Base-by-base conservation (phyloP, 2,888 invertebrate genomes). In the Enchytraeus crypticus region DNA sequence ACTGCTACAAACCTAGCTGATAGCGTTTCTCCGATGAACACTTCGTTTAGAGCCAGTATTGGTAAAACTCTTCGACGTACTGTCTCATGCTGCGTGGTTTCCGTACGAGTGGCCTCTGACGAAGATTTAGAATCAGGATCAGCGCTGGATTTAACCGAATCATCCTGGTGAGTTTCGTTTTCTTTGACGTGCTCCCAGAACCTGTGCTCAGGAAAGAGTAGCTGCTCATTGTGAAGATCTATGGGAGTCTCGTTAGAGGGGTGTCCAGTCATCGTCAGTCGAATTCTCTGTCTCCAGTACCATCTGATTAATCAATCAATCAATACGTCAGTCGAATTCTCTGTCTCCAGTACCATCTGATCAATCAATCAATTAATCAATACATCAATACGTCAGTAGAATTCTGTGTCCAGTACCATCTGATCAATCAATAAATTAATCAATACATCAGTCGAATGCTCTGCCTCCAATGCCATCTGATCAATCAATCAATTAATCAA, bases 31-130 rank as follows among this genome's bases (percentile, higher is more conserved):
- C 97, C 98, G 74, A 97, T 87, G 75, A 96, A 98, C 29, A 98
- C 92, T 84, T 98, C 98, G 79, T 98, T 98, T n/a, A 98, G 82
- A 0, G 96, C 96, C 70, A 95, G 81, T 73, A 89, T 88, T 0
- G 97, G 96, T 53, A 96, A 80, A 51, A 87, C 84, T 67, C 53
- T 34, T 5, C 30, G 54, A 32, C 21, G 23, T 2, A 43, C 43
- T 11, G 34, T 33, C 3, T 55, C 33, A 0, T 38, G 45, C 32
- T 33, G 18, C n/a, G 30, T 26, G n/a, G 33, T 21, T 5, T n/a
- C 4, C n/a, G 51, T 23, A n/a, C 11, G n/a, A 27, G 11, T 18
- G 38, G 8, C 18, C 1, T n/a, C 38, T n/a, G 21, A 26, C 34
- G 11, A 30, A 33, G 5, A 54, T 30, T 2, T 32, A 2, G 18